phyloP scores from a whole-genome alignment of 2,888 invertebrate species.

The Toxonevra muliebris region DNA sequence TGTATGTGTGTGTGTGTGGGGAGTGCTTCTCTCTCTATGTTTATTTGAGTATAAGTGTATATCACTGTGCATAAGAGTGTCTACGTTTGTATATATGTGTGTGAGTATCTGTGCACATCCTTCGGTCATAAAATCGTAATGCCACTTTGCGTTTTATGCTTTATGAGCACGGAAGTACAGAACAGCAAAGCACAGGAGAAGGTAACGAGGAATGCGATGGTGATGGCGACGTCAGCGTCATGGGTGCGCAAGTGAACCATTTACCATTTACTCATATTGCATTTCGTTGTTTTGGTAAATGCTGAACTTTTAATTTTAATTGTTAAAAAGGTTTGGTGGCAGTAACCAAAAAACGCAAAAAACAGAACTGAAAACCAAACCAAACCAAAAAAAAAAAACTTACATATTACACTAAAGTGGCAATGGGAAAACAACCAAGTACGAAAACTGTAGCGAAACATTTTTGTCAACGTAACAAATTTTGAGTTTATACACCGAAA shows the following conservation, averaged over 20 bases:
- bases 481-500: neutral
- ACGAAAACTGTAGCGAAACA: neutral
- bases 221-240: too few relatives aligned
- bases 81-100: neutral
- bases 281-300: conserved; percentile 1
- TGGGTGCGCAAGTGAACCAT: neutral
- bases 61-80: too few relatives aligned
- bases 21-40: neutral
- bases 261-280: neutral
- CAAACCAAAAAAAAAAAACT: neutral
- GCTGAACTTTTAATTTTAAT: conserved; percentile 14
- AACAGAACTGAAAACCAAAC: neutral
- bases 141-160: conserved; percentile 10
- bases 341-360: neutral
- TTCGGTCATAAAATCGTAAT: neutral
- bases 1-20: neutral
- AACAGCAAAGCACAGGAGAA: neutral
- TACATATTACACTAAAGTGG: too few relatives aligned
- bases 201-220: too few relatives aligned
- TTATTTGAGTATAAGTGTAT: too few relatives aligned
- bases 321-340: conserved; percentile 3
- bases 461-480: neutral
- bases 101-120: neutral
- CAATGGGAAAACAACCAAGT: too few relatives aligned
- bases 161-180: conserved; percentile 1